Conservation (phyloP, 2,113 vertebrate genomes). For the Mastomys natalensis region DNA sequence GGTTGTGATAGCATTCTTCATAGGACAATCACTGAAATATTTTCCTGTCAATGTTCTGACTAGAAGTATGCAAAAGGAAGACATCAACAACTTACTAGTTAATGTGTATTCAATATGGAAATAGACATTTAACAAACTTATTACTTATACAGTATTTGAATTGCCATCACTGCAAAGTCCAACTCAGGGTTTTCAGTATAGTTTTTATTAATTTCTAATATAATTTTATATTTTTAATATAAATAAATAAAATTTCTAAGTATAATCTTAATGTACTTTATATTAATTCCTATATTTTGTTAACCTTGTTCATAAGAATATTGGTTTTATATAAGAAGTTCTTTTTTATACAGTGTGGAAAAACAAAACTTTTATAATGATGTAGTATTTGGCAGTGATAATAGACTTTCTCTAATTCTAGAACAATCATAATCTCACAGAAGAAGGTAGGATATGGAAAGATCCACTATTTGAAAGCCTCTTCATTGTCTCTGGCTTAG, state of each 20-base stretch:
- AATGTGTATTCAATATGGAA: background rate
- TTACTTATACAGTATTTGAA: background rate
- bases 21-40: background rate
- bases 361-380: background rate
- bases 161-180: background rate
- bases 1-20: background rate
- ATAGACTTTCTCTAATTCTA: background rate
- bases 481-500: conserved; percentile 10
- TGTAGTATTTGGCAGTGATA: background rate
- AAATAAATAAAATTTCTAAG: too few species aligned
- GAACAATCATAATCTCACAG: background rate
- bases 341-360: background rate
- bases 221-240: too few species aligned
- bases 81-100: background rate
- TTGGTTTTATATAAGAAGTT: background rate
- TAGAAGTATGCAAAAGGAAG: background rate
- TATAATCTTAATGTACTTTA: background rate
- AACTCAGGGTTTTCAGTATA: background rate
- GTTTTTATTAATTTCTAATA: conserved; percentile 8
- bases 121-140: conserved; percentile 29
- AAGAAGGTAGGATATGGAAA: background rate
- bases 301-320: conserved; percentile 12
- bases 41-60: background rate
- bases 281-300: background rate
- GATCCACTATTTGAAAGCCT: background rate